These are phyloP conservation scores for Drosophila recens DNA, from an alignment of 2,888 invertebrate species.

Conservation along the genomic window DNA sequence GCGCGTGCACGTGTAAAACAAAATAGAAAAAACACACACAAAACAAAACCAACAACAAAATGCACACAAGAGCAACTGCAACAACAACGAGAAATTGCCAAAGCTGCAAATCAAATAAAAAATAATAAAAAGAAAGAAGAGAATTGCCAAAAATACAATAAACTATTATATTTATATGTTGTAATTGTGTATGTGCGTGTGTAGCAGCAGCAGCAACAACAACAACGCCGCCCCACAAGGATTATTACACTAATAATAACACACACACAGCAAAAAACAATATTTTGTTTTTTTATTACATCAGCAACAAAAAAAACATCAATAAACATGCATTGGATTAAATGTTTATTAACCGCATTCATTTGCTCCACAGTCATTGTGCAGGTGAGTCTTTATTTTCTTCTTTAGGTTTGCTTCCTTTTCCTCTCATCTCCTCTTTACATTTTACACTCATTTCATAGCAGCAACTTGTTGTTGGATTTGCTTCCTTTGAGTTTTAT, in stretches of 20 bases:
- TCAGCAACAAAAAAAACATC: slow-evolving; percentile 49
- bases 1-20: slow-evolving; percentile 73
- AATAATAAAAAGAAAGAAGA: slow-evolving; percentile 7
- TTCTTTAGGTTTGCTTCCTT: not conserved
- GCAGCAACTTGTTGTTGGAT: slow-evolving; percentile 55
- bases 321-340: slow-evolving; percentile 85
- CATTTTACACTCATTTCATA: slow-evolving; percentile 23
- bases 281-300: slow-evolving; percentile 57
- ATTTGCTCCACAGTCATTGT: slow-evolving; percentile 83
- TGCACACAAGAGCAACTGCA: slow-evolving; percentile 50
- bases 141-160: slow-evolving; percentile 60
- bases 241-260: slow-evolving; percentile 60
- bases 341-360: slow-evolving; percentile 84
- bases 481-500: slow-evolving; percentile 30
- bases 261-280: slow-evolving; percentile 28
- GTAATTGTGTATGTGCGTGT: slow-evolving; percentile 48
- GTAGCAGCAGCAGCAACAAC: slow-evolving; percentile 29
- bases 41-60: slow-evolving; percentile 48
- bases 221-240: slow-evolving; percentile 44
- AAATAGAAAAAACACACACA: slow-evolving; percentile 31
- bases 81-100: slow-evolving; percentile 62
- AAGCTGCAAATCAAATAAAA: slow-evolving; percentile 41
- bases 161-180: slow-evolving; percentile 56
- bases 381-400: slow-evolving; percentile 79
- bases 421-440: slow-evolving; percentile 1